Evolutionary conservation across 2,797 vertebrate genomes (phyloP).

Genomic region (Acrossocheilus wenchowensis): DNA sequence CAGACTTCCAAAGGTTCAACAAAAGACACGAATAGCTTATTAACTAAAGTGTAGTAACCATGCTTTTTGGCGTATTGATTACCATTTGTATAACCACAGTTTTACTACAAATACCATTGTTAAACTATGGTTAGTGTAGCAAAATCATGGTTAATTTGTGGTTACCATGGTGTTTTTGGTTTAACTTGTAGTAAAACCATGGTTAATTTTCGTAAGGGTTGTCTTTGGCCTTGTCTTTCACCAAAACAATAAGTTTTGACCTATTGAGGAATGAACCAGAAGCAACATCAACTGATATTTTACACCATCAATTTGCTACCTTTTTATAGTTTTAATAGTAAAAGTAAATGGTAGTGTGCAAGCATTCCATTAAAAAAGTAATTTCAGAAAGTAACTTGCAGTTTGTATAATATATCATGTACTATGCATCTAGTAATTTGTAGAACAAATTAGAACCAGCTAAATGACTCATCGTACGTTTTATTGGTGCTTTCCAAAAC

Average conservation of each 20-base stretch:
- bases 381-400: background rate
- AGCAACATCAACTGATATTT: background rate
- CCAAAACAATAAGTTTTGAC: background rate
- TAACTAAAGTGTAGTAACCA: too few relatives aligned
- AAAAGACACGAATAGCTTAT: background rate
- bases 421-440: background rate
- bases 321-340: background rate
- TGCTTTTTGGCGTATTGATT: too few relatives aligned
- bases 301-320: background rate
- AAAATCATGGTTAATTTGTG: too few relatives aligned
- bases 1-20: constrained; percentile 11
- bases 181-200: too few relatives aligned
- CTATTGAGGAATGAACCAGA: background rate
- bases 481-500: background rate
- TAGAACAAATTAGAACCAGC: background rate
- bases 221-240: background rate
- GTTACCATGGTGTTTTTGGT: too few relatives aligned
- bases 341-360: background rate
- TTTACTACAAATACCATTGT: too few relatives aligned
- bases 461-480: background rate
- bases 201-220: background rate
- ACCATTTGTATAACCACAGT: too few relatives aligned
- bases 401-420: constrained; percentile 1
- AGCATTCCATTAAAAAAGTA: background rate
- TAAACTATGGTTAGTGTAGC: too few relatives aligned